phyloP scores from a whole-genome alignment of 2,113 vertebrate genomes.

The Ictalurus punctatus region DNA sequence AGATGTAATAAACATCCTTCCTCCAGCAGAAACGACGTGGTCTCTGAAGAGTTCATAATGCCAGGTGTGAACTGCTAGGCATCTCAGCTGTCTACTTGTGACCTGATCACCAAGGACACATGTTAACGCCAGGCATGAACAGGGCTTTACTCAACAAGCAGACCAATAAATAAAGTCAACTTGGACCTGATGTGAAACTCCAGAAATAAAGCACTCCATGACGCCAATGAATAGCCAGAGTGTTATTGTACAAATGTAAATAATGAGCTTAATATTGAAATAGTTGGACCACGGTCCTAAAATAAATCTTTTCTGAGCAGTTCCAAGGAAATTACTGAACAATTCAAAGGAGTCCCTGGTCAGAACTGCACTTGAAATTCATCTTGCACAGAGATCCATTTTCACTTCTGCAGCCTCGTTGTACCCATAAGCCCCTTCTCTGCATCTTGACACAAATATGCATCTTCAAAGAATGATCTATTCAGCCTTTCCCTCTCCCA shows the following conservation, averaged over 20 bases:
- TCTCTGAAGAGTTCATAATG: background rate
- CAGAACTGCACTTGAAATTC: background rate
- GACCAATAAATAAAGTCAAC: background rate
- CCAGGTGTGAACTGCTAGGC: background rate
- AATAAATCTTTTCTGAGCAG: background rate
- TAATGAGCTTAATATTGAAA: background rate
- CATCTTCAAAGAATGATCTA: background rate
- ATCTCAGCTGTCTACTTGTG: background rate
- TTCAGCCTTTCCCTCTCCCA: background rate
- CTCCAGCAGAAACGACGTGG: background rate
- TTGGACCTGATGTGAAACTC: background rate
- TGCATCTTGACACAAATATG: background rate
- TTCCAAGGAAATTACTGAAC: background rate
- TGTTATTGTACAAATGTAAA: background rate
- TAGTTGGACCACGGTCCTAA: background rate
- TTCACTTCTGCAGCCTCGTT: background rate
- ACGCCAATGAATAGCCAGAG: background rate
- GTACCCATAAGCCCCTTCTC: slow-evolving; percentile 8
- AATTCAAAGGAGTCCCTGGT: background rate
- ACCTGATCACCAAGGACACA: too few relatives aligned
- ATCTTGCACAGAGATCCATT: background rate
- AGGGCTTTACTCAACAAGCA: too few relatives aligned
- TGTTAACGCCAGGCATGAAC: too few relatives aligned
- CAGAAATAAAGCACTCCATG: background rate
- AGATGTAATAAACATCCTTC: too few relatives aligned